phyloP scores from a whole-genome alignment of 2,797 vertebrate genomes.

The Limosa lapponica region DNA sequence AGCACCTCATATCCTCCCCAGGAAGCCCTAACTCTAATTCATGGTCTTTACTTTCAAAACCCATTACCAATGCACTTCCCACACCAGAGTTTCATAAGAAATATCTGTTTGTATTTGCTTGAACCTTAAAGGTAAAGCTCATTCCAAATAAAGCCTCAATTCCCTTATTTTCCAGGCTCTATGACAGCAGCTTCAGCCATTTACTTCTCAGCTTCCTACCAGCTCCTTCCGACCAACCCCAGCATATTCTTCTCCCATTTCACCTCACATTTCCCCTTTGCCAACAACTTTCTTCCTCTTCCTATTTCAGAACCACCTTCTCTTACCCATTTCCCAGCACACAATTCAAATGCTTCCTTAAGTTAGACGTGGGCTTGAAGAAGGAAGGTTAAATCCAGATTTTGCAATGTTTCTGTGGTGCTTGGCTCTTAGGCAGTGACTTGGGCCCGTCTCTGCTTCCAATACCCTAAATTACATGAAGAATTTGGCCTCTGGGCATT shows the following conservation, averaged over 20 bases:
- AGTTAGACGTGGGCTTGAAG: not conserved
- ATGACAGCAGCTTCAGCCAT: not conserved
- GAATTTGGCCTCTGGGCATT: constrained; percentile 30
- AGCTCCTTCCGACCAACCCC: not conserved
- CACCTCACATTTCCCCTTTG: not conserved
- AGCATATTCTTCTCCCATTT: not conserved
- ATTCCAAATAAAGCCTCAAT: not conserved
- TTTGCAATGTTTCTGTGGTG: not conserved
- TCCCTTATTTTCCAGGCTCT: not conserved
- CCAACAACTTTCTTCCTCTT: not conserved
- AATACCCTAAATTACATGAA: not conserved
- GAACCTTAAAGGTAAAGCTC: not conserved
- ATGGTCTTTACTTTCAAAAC: not conserved
- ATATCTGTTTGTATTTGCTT: not conserved
- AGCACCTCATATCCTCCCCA: not conserved
- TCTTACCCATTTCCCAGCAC: not conserved
- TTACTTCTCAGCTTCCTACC: not conserved
- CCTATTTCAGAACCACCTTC: not conserved
- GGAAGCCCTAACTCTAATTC: not conserved
- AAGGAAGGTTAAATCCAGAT: not conserved
- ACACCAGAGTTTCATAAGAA: not conserved
- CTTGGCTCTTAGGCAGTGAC: constrained; percentile 8
- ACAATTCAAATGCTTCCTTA: not conserved
- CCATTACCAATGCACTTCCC: not conserved
- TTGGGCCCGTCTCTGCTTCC: not conserved